These are phyloP conservation scores for Phaonia tiefii DNA, from an alignment of 2,888 invertebrate genomes.

Conservation along the genomic window DNA sequence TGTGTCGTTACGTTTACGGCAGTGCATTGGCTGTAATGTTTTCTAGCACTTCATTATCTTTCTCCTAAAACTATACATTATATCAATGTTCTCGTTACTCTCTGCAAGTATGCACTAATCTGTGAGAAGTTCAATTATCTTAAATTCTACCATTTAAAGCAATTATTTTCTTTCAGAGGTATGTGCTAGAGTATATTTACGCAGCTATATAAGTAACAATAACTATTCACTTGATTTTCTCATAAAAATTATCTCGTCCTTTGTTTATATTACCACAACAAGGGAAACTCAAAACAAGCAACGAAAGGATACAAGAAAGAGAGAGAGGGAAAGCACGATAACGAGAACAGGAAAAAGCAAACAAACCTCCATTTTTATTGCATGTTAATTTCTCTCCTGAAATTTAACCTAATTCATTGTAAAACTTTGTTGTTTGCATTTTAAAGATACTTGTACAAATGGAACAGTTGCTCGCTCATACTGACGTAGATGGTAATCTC, in stretches of 20 bases:
- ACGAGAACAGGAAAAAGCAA: too few relatives aligned
- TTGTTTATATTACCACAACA: conserved; percentile 11
- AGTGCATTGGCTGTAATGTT: too few relatives aligned
- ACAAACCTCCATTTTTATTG: conserved; percentile 57
- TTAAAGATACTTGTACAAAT: conserved; percentile 21
- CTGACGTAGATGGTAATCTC: conserved; percentile 48
- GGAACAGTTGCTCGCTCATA: too few relatives aligned
- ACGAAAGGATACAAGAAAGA: too few relatives aligned
- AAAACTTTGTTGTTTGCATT: conserved; percentile 63
- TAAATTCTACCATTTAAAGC: neutral
- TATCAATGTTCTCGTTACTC: neutral
- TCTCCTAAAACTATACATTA: neutral
- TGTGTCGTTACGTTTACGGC: too few relatives aligned
- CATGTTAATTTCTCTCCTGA: conserved; percentile 65
- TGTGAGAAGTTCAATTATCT: neutral
- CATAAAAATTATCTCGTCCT: conserved; percentile 59
- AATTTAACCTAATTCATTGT: conserved; percentile 62
- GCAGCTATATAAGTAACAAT: too few relatives aligned
- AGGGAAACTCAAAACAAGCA: conserved; percentile 5
- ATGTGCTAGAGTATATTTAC: too few relatives aligned
- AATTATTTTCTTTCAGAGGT: too few relatives aligned
- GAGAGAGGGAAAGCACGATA: conserved; percentile 35
- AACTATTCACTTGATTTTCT: neutral
- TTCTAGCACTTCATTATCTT: too few relatives aligned
- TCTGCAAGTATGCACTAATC: neutral